phyloP scores from a whole-genome alignment of 2,888 invertebrate species.

The Drosophila pseudotakahashii region DNA sequence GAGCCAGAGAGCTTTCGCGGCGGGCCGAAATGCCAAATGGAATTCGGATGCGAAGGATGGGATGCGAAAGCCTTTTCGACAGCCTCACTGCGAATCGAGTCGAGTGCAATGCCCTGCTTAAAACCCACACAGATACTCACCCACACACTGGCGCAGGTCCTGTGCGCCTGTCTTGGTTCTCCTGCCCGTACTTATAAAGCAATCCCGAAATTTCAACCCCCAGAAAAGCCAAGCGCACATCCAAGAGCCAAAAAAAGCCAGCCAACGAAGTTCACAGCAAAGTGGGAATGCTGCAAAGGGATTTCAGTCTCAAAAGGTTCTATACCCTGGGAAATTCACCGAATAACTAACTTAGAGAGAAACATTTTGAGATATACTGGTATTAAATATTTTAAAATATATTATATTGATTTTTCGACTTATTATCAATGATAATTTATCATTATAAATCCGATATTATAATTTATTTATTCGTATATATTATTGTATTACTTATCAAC shows the following conservation, averaged over 20 bases:
- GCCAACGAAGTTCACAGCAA: slow-evolving; percentile 23
- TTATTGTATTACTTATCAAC: too few relatives aligned
- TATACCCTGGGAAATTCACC: background rate
- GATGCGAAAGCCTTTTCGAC: slow-evolving; percentile 24
- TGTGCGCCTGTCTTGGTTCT: slow-evolving; percentile 73
- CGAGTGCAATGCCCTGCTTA: slow-evolving; percentile 81
- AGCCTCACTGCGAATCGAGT: slow-evolving; percentile 47
- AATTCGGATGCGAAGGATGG: slow-evolving; percentile 50
- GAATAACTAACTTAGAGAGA: too few relatives aligned
- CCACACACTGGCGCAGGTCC: slow-evolving; percentile 41
- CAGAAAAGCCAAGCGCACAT: slow-evolving; percentile 53
- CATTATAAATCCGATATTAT: too few relatives aligned
- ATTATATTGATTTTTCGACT: too few relatives aligned
- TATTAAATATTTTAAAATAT: too few relatives aligned
- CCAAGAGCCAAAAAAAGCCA: slow-evolving; percentile 44
- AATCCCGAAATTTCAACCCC: slow-evolving; percentile 73
- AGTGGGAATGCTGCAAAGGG: slow-evolving; percentile 7
- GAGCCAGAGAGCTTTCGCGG: slow-evolving; percentile 52
- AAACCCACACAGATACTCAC: slow-evolving; percentile 43
- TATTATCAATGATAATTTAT: too few relatives aligned
- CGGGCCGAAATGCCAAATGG: slow-evolving; percentile 48
- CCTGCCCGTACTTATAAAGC: slow-evolving; percentile 43
- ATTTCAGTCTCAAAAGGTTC: too few relatives aligned
- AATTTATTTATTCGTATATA: too few relatives aligned
- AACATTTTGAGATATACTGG: too few relatives aligned